These are phyloP conservation scores for Macrosiphum euphorbiae DNA, from an alignment of 2,888 invertebrate species.

Conservation along the genomic window DNA sequence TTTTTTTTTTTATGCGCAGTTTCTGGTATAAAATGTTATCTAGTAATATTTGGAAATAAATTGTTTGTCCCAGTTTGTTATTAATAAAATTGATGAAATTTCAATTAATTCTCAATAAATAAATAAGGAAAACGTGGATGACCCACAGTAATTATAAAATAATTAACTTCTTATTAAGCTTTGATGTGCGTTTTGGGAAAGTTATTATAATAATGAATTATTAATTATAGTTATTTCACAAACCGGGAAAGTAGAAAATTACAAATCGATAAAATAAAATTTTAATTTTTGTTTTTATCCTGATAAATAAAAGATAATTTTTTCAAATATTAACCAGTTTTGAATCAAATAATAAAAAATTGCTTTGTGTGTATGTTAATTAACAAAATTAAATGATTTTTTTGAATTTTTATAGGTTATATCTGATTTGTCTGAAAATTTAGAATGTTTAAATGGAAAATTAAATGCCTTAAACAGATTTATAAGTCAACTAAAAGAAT, in stretches of 20 bases:
- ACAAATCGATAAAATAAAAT: not conserved
- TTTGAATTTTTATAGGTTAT: slow-evolving; percentile 48
- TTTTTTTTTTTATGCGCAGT: not conserved
- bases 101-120: not conserved
- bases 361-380: not conserved
- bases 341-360: not conserved
- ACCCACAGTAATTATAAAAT: not conserved
- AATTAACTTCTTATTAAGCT: not conserved
- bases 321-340: not conserved
- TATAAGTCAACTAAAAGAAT: slow-evolving; percentile 53
- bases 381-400: not conserved
- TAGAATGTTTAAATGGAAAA: slow-evolving; percentile 57
- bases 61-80: not conserved
- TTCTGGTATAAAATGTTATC: not conserved
- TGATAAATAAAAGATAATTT: not conserved
- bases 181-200: not conserved
- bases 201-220: not conserved
- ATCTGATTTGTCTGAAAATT: slow-evolving; percentile 58
- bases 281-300: not conserved
- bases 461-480: slow-evolving; percentile 53
- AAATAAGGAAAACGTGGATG: not conserved
- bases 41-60: not conserved
- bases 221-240: not conserved
- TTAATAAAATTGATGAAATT: not conserved
- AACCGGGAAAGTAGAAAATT: not conserved